Evolutionary conservation across 2,113 vertebrate species (phyloP).

Genomic region (Syrrhaptes paradoxus): DNA sequence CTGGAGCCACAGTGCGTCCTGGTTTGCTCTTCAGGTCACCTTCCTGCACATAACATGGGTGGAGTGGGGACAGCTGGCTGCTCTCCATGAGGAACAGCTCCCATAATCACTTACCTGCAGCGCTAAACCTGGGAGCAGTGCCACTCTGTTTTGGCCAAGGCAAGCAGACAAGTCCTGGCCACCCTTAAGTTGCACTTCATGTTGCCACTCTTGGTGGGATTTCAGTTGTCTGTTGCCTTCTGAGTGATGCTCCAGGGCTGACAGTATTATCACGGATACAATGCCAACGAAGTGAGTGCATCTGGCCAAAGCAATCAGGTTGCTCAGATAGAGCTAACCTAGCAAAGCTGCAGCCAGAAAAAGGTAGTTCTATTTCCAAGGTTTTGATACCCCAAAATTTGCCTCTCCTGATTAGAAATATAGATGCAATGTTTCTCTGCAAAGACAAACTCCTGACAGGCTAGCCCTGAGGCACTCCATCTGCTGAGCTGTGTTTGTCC

Average conservation of each 20-base stretch:
- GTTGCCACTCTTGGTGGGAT: background rate
- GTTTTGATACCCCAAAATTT: background rate
- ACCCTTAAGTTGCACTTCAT: background rate
- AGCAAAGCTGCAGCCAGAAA: background rate
- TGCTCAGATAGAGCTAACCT: background rate
- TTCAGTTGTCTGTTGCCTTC: background rate
- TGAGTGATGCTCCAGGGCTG: background rate
- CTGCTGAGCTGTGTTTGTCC: background rate
- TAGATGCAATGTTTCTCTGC: background rate
- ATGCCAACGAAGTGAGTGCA: accelerated
- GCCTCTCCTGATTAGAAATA: background rate
- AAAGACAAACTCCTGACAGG: background rate
- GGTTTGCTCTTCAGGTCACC: background rate
- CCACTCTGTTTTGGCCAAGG: background rate
- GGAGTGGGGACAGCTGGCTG: background rate
- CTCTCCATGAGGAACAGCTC: background rate
- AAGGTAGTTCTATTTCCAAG: background rate
- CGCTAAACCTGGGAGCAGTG: background rate
- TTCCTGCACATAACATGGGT: background rate
- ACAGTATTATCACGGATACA: background rate
- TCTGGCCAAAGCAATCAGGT: background rate
- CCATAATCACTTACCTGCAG: background rate
- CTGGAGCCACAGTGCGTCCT: background rate
- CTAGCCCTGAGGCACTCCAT: background rate
- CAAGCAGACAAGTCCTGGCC: background rate